Conservation (phyloP, 2,797 vertebrate species). For the Alectoris magna region DNA sequence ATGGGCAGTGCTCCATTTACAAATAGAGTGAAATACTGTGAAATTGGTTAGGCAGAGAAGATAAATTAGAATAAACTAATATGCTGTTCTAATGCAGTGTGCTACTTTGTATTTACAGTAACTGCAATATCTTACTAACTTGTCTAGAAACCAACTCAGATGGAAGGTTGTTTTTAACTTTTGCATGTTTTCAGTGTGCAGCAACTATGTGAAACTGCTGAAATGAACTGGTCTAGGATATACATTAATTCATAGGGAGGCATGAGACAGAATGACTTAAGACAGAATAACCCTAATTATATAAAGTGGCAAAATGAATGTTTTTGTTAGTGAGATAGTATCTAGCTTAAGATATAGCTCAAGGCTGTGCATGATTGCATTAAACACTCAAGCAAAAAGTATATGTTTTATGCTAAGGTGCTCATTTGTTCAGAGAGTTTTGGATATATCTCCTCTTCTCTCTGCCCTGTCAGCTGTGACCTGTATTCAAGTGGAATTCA, state of each 20-base stretch:
- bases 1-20: neutral
- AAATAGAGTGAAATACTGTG: neutral
- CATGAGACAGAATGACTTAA: neutral
- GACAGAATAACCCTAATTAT: neutral
- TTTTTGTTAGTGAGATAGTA: neutral
- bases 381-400: neutral
- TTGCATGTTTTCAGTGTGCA: neutral
- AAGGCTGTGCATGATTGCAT: neutral
- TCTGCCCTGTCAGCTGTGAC: neutral
- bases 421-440: neutral
- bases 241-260: neutral
- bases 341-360: neutral
- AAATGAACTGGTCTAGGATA: neutral
- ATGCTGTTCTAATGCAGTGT: neutral
- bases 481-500: neutral
- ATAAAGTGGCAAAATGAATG: neutral
- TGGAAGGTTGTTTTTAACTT: neutral
- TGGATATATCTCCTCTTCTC: neutral
- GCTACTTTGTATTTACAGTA: neutral
- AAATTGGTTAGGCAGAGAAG: neutral
- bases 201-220: neutral
- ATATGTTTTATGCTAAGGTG: accelerated
- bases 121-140: too few species aligned
- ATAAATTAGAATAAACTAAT: neutral
- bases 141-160: too few species aligned